These are phyloP conservation scores for Pedionomus torquatus DNA, from an alignment of 2,113 vertebrate genomes.

Conservation along the genomic window DNA sequence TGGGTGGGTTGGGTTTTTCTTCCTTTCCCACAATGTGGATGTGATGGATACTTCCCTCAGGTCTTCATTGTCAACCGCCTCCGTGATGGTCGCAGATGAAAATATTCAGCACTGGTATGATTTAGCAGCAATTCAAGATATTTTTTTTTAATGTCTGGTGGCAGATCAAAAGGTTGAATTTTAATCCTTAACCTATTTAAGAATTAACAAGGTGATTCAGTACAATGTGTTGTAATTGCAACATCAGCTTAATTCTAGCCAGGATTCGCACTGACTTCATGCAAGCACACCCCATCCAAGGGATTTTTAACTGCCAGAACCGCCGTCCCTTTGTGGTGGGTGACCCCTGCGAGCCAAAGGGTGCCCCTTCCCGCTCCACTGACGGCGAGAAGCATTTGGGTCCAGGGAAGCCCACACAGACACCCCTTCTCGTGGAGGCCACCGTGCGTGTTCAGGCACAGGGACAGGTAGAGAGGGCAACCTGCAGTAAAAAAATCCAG, in stretches of 20 bases:
- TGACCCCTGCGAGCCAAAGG: neutral
- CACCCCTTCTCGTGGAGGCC: neutral
- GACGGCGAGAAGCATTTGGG: neutral
- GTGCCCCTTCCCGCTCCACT: neutral
- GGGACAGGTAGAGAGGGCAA: neutral
- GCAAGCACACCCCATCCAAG: neutral
- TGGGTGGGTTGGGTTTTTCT: neutral
- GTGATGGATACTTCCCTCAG: neutral
- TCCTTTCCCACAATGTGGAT: neutral
- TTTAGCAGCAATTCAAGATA: neutral
- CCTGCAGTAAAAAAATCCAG: neutral
- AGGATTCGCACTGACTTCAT: neutral
- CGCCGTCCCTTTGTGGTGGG: neutral
- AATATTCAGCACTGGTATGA: neutral
- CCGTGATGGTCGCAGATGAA: neutral
- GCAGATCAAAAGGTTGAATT: neutral
- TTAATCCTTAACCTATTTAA: neutral
- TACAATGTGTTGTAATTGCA: neutral
- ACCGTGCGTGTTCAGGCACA: too few relatives aligned
- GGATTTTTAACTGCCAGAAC: neutral
- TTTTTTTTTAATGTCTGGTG: neutral
- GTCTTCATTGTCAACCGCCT: neutral
- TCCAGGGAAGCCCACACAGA: neutral
- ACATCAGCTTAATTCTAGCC: neutral
- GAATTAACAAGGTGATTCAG: neutral